phyloP scores from a whole-genome alignment of 2,888 invertebrate species.

The Troglohyphantes excavatus region DNA sequence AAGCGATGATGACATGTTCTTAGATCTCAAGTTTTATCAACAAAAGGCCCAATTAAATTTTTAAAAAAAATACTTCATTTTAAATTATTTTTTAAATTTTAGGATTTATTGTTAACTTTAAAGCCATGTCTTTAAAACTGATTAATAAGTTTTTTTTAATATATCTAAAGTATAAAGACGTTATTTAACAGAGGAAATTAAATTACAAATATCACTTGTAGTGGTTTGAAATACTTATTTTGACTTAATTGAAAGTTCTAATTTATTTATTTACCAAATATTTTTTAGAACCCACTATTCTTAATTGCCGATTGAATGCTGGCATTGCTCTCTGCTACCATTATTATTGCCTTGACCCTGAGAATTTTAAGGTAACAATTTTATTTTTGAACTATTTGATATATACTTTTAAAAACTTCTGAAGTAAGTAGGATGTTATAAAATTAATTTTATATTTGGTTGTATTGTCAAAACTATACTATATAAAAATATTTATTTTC shows the following conservation, averaged over 20 bases:
- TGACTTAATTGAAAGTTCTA: neutral
- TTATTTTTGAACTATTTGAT: neutral
- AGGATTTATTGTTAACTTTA: too few species aligned
- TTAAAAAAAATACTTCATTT: too few species aligned
- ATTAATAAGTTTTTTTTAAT: neutral
- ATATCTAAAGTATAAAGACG: too few species aligned
- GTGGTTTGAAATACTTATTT: neutral
- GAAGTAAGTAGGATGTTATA: too few species aligned
- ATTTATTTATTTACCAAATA: neutral
- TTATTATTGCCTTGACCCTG: conserved; percentile 12
- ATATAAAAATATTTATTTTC: too few species aligned
- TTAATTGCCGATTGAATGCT: conserved; percentile 69
- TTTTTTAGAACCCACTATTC: conserved; percentile 24
- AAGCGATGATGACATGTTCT: too few species aligned
- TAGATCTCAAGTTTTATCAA: too few species aligned
- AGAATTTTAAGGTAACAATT: conserved; percentile 31
- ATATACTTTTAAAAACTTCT: neutral
- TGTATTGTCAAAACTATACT: too few species aligned
- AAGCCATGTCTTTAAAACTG: too few species aligned
- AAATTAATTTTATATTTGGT: neutral
- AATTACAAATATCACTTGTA: neutral
- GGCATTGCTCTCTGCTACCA: conserved; percentile 49
- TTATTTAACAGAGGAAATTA: too few species aligned
- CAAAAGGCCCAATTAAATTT: too few species aligned
- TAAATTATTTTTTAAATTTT: too few species aligned